Percentiles rank a stretch among this genome's conserved stretches.
Evolutionary conservation across 2,797 vertebrate species (phyloP).

Genomic region (Girardinus metallicus): DNA sequence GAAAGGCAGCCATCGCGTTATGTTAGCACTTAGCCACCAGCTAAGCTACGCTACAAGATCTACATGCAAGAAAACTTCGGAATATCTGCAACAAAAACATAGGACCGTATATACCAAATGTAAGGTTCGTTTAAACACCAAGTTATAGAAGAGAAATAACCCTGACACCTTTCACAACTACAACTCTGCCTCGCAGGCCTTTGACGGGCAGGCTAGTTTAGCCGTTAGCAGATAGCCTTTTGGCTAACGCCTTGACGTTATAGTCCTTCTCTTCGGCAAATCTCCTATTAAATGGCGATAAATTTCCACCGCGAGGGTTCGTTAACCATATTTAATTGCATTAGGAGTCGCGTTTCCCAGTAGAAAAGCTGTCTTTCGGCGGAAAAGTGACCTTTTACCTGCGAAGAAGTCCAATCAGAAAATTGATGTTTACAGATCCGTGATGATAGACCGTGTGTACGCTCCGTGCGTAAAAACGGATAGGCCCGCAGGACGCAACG

Average conservation of each 20-base stretch:
- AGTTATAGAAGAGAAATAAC: neutral
- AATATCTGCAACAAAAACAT: neutral
- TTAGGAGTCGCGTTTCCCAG: fast-evolving
- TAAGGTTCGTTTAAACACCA: fast-evolving
- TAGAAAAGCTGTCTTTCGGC: constrained; percentile 3
- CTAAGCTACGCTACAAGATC: constrained; percentile 33
- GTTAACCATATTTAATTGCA: neutral
- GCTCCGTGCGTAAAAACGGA: constrained; percentile 80
- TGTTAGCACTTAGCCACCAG: constrained; percentile 62
- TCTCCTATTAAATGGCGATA: constrained; percentile 20
- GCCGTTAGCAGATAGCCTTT: constrained; percentile 53
- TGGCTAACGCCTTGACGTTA: constrained; percentile 66
- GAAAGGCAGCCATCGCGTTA: constrained; percentile 42
- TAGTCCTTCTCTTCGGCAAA: constrained; percentile 54
- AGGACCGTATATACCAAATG: neutral
- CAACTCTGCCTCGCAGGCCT: constrained; percentile 30
- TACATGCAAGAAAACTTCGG: neutral
- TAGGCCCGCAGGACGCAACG: constrained; percentile 77
- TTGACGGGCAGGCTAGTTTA: constrained; percentile 42
- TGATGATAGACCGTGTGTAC: constrained; percentile 70
- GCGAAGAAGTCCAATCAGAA: constrained; percentile 72
- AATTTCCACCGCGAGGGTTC: neutral
- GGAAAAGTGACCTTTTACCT: constrained; percentile 70
- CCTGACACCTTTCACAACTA: neutral
- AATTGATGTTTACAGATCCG: constrained; percentile 80